Evolutionary conservation across 2,113 vertebrate species (phyloP), one percentile per base, ranked within the genome.

Genomic region (Microcebus lehilahytsara): DNA sequence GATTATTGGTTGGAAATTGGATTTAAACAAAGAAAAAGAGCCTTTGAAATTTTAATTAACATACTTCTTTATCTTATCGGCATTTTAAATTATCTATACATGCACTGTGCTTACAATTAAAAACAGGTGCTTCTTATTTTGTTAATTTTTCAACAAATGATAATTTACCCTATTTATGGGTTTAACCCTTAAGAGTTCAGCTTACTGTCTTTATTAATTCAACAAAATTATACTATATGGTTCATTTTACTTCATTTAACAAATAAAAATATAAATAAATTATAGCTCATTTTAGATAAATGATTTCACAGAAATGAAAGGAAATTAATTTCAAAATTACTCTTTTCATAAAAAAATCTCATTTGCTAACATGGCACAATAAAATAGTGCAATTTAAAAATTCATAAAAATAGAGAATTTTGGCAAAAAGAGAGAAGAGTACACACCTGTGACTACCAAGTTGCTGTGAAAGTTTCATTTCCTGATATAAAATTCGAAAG

Each of bases 401-500:
- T 92, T 92, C 53, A 85, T 51, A 81, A 92, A 91, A 88, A 72
- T 7, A 23, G 23, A n/a, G 12, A 95, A 94, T 7, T 75, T 95
- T 92, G 97, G 88, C 87, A 96, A 49, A 74, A 80, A 78, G 22
- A 67, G 11, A 71, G 12, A 81, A 9, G 32, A 51, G 58, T 23
- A 51, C 81, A 85, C 81, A 97, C 92, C 88, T 97, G 97, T 74
- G 93, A 89, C 75, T 69, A 40, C 66, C 12, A 20, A 74, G 40
- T 58, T 90, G 14, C 49, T 92, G 42, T 22, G 60, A 74, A 96
- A 93, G 23, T 95, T 97, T 93, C 25, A 72, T 95, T 96, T 96
- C 85, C 64, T 46, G 27, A 96, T 88, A 78, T 60, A 87, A 96
- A 97, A 92, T 92, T 93, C 72, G 92, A 37, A 83, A 89, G 89